These are phyloP conservation scores for Apodemia mormo DNA, from an alignment of 2,888 invertebrate species.

Conservation along the genomic window DNA sequence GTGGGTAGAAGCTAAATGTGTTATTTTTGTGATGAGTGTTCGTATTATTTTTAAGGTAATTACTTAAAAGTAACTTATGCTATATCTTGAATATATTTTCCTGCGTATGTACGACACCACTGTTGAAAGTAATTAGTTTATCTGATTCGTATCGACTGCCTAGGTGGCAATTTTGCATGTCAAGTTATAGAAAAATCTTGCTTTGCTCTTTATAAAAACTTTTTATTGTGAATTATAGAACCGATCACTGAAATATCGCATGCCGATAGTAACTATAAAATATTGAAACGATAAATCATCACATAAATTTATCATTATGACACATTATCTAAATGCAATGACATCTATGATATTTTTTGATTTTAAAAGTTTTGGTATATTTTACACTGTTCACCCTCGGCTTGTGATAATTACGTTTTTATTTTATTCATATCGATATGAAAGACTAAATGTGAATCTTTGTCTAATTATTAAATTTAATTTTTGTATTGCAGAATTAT, in stretches of 20 bases:
- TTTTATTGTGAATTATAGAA: not conserved
- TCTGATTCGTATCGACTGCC: slow-evolving; percentile 52
- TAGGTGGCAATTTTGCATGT: slow-evolving; percentile 75
- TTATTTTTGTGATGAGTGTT: slow-evolving; percentile 79
- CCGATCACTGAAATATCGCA: not conserved
- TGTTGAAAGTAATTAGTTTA: slow-evolving; percentile 20
- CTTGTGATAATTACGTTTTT: not conserved
- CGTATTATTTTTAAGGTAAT: slow-evolving; percentile 76
- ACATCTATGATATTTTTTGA: slow-evolving; percentile 24
- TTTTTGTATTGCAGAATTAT: not conserved
- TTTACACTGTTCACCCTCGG: not conserved
- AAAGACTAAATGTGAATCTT: not conserved
- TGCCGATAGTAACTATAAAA: not conserved
- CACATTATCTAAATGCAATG: slow-evolving; percentile 22
- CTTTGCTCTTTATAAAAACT: slow-evolving; percentile 17
- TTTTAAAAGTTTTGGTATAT: slow-evolving; percentile 10
- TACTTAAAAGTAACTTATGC: slow-evolving; percentile 34
- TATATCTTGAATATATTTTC: slow-evolving; percentile 15
- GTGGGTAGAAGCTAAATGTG: slow-evolving; percentile 71
- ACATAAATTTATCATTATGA: slow-evolving; percentile 18
- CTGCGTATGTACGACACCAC: not conserved
- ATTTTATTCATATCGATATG: not conserved
- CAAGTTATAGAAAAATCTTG: slow-evolving; percentile 51
- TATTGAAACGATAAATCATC: slow-evolving; percentile 7
- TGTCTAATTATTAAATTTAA: not conserved